Evolutionary conservation across 2,113 vertebrate genomes (phyloP).

Genomic region (Muntiacus muntjak): DNA sequence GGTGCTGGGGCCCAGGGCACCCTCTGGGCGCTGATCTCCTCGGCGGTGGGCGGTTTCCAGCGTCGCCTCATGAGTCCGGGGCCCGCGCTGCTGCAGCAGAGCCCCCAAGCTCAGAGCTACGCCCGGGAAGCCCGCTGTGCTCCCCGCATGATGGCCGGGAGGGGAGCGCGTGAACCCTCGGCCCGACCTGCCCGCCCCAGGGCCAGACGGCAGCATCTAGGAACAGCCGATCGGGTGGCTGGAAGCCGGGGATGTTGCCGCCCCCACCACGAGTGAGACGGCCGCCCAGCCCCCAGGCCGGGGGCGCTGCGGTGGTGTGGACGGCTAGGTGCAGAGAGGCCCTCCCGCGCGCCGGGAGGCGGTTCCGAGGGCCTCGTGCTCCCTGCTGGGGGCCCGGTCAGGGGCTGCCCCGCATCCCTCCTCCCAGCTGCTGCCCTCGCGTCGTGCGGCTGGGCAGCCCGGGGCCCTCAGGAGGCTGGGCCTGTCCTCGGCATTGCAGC

Average conservation of each 20-base stretch:
- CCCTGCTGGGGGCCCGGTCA: background rate
- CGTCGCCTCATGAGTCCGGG: rapidly evolving
- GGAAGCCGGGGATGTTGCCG: background rate
- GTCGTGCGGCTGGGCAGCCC: rapidly evolving
- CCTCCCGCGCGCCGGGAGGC: rapidly evolving
- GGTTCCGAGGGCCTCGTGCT: rapidly evolving
- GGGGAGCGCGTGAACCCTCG: rapidly evolving
- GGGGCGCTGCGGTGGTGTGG: rapidly evolving
- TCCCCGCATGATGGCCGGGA: rapidly evolving
- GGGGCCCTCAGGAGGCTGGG: background rate
- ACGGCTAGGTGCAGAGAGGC: background rate
- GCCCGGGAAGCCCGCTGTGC: background rate
- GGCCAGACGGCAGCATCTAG: rapidly evolving
- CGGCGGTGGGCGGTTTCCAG: background rate
- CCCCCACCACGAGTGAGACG: rapidly evolving
- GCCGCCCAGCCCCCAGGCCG: rapidly evolving
- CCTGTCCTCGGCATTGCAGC: rapidly evolving
- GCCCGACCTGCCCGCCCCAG: background rate
- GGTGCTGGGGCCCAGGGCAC: rapidly evolving
- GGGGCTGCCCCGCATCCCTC: rapidly evolving
- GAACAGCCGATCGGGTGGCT: rapidly evolving
- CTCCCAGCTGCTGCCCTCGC: rapidly evolving
- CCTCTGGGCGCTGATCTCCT: background rate
- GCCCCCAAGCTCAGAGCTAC: background rate
- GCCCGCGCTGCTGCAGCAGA: no score